phyloP scores from a whole-genome alignment of 2,113 vertebrate species.

The Arizona elegans region DNA sequence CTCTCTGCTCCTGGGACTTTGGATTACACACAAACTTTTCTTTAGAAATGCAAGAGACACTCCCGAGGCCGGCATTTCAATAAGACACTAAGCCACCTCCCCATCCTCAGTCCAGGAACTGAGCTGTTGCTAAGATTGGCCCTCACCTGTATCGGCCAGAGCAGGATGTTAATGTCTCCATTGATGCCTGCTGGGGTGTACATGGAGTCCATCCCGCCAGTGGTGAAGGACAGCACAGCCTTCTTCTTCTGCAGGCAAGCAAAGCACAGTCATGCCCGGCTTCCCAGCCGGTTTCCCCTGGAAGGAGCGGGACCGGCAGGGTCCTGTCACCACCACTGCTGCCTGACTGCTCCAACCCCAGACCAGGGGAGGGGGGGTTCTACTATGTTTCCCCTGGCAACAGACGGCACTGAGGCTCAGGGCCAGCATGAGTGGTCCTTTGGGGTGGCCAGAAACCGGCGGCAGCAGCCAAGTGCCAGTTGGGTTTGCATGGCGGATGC shows the following conservation, averaged over 20 bases:
- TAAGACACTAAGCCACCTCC: not conserved
- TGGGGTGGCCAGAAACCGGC: not conserved
- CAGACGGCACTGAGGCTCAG: not conserved
- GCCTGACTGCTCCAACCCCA: not conserved
- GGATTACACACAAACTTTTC: not conserved
- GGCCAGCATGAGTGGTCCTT: not conserved
- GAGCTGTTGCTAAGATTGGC: not conserved
- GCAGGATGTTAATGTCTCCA: constrained; percentile 79
- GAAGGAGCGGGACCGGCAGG: not conserved
- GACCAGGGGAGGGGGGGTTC: not conserved
- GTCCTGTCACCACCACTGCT: not conserved
- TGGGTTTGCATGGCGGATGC: not conserved
- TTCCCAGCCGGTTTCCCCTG: too few relatives aligned
- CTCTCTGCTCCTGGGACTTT: not conserved
- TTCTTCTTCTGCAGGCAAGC: constrained; percentile 73
- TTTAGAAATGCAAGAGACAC: not conserved
- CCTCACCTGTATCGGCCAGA: constrained; percentile 82
- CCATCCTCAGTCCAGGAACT: not conserved
- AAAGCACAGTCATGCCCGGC: not conserved
- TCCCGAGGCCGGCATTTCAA: not conserved
- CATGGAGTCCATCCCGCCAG: constrained; percentile 72
- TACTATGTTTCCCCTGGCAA: not conserved
- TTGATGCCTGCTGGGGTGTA: constrained; percentile 75
- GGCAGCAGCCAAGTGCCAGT: not conserved
- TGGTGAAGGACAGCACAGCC: constrained; percentile 80